A percentile compares a stretch with the other conserved stretches of the same genome.
Evolutionary conservation across 2,888 invertebrate species (phyloP).

Genomic region (Eilema griseolum): DNA sequence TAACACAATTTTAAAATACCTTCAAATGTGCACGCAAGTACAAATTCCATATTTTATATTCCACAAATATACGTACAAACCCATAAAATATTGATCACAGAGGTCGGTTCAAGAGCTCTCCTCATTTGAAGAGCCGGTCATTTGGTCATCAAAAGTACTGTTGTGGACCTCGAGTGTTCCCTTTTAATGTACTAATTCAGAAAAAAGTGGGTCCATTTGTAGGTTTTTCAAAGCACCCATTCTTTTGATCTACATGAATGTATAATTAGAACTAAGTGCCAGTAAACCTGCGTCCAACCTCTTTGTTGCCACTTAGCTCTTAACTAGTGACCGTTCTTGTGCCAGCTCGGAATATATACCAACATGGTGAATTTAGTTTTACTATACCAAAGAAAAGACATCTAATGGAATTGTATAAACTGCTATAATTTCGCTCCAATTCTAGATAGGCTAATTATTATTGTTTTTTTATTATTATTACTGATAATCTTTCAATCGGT

Average conservation of each 20-base stretch:
- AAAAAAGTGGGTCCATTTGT: slow-evolving; percentile 54
- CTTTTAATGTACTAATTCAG: slow-evolving; percentile 54
- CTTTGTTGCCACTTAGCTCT: slow-evolving; percentile 49
- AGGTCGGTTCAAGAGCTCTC: slow-evolving; percentile 61
- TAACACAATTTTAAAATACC: background rate
- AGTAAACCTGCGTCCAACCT: slow-evolving; percentile 43
- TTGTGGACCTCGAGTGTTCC: slow-evolving; percentile 54
- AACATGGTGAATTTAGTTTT: slow-evolving; percentile 36
- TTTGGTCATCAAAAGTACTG: slow-evolving; percentile 68
- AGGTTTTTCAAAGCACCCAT: slow-evolving; percentile 50
- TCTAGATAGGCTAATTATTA: background rate
- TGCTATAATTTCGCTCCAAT: slow-evolving; percentile 6
- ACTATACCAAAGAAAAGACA: slow-evolving; percentile 6
- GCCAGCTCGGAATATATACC: slow-evolving; percentile 32
- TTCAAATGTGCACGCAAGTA: background rate
- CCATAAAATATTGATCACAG: slow-evolving; percentile 56
- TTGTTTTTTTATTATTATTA: too few species aligned
- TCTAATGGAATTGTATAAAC: background rate
- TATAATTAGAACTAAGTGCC: slow-evolving; percentile 54
- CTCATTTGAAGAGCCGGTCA: slow-evolving; percentile 58
- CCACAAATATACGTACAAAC: background rate
- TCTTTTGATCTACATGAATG: slow-evolving; percentile 55
- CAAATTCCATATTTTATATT: background rate
- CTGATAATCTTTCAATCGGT: too few species aligned
- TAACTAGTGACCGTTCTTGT: slow-evolving; percentile 46